Percentiles rank a stretch among this genome's conserved stretches.
Conservation (phyloP, 92 coral and sea anemone genomes). For the Phenganax stokvisi region DNA sequence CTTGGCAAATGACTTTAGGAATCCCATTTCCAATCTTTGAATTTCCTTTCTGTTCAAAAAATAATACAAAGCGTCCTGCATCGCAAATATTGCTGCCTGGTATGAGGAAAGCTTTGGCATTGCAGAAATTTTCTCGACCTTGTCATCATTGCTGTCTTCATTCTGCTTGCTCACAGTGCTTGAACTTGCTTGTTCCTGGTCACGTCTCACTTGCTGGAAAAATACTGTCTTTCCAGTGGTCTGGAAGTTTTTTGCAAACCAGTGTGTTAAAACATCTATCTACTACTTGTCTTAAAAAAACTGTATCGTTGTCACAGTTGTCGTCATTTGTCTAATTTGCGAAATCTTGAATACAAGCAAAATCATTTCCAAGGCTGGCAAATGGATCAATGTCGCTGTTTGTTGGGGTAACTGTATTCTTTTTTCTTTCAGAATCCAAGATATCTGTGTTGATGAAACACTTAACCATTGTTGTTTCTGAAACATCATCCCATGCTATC, state of each 20-base stretch:
- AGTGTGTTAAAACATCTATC: constrained; percentile 45
- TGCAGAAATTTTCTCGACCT: constrained; percentile 31
- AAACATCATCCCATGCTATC: constrained; percentile 46
- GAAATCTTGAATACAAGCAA: constrained; percentile 38
- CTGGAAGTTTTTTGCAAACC: constrained; percentile 45
- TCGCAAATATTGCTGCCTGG: constrained; percentile 19
- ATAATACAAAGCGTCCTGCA: constrained; percentile 30
- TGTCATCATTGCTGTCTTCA: constrained; percentile 38
- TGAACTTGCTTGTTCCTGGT: constrained; percentile 9
- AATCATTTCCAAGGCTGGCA: constrained; percentile 33
- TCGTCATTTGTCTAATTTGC: constrained; percentile 30
- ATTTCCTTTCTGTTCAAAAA: constrained; percentile 23
- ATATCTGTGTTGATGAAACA: too few relatives aligned
- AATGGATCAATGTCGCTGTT: constrained; percentile 41
- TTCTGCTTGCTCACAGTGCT: constrained; percentile 5
- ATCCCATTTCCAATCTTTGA: too few relatives aligned
- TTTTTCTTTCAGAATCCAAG: not conserved
- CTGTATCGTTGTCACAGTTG: constrained; percentile 26
- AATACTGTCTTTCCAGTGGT: not conserved
- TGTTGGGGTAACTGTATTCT: constrained; percentile 37
- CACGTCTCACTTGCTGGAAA: constrained; percentile 3
- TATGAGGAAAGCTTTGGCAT: constrained; percentile 32
- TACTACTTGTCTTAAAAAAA: constrained; percentile 43
- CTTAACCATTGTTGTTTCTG: constrained; percentile 3
- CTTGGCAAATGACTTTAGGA: constrained; percentile 13